Conservation (phyloP, 2,113 vertebrate species). For the Gymnobelideus leadbeateri region DNA sequence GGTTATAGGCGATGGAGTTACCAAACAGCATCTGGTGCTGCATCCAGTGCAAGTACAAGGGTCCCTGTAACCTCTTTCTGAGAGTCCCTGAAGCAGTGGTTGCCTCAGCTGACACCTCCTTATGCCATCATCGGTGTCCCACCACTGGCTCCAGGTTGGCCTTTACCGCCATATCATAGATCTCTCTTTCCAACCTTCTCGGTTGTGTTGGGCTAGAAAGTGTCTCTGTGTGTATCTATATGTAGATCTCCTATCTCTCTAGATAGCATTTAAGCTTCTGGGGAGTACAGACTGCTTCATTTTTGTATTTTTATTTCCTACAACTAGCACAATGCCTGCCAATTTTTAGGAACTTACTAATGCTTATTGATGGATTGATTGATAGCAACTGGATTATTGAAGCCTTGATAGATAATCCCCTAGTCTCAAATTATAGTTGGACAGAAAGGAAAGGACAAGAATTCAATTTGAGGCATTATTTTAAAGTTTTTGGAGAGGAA, state of each 20-base stretch:
- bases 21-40: not conserved
- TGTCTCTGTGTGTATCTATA: too few relatives aligned
- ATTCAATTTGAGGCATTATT: not conserved
- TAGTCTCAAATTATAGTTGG: not conserved
- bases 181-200: not conserved
- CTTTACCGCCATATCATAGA: not conserved
- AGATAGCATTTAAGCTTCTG: not conserved
- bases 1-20: not conserved
- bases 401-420: not conserved
- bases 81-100: not conserved
- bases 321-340: not conserved
- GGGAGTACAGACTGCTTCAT: not conserved
- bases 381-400: not conserved
- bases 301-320: not conserved
- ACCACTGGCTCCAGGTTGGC: not conserved
- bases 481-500: not conserved
- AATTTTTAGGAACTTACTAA: not conserved
- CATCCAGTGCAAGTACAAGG: not conserved
- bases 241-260: not conserved
- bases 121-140: too few relatives aligned
- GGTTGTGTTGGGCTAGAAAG: too few relatives aligned
- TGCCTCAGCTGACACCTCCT: not conserved
- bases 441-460: not conserved
- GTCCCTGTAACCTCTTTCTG: not conserved
- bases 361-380: not conserved